Evolutionary conservation across 2,888 invertebrate species (phyloP), one percentile per base, ranked within the genome.

Genomic region (Ferdinandea cuprea): DNA sequence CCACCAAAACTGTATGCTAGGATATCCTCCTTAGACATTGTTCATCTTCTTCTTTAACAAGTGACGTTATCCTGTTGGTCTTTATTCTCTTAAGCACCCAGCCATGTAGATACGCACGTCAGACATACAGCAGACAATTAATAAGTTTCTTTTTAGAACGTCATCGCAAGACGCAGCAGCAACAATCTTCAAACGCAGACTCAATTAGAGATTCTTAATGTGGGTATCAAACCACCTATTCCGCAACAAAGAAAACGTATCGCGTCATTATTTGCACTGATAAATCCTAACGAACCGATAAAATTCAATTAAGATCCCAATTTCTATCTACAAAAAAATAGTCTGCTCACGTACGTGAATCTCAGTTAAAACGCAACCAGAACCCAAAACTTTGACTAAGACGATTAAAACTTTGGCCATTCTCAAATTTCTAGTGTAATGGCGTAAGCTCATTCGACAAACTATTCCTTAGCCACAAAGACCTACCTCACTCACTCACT

Each of bases 341-440:
- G 66, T 66, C 73, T 25, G 28, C 56, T 56, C 80, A 69, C 76
- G 80, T 69, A 63, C 63, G 21, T 48, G 50, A 74, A 65, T 80
- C 69, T 44, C 63, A 50, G 44, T 50, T 46, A 69, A n/a, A 80
- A 50, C 37, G 48, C 68, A 48, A 25, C 30, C 28, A 44, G 52
- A 74, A 56, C 50, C 63, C 44, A 59, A 63, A 76, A 77, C 65
- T 81, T 65, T 66, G 77, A 65, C 77, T 66, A 72, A 81, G 66
- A 52, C 81, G 81, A 81, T 81, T 81, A 81, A 81, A 81, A 81
- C 77, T 81, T 81, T 66, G 48, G 21, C 71, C 54, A 48, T 66
- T 76, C 46, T 48, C 52, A 40, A 46, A 81, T 77, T 72, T 81
- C 56, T 35, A 61, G 48, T 48, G 37, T 66, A 65, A 32, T 32